Percentiles rank a stretch among this genome's conserved stretches.
Evolutionary conservation across 2,888 invertebrate genomes (phyloP).

Genomic region (Pyrrhia umbra): DNA sequence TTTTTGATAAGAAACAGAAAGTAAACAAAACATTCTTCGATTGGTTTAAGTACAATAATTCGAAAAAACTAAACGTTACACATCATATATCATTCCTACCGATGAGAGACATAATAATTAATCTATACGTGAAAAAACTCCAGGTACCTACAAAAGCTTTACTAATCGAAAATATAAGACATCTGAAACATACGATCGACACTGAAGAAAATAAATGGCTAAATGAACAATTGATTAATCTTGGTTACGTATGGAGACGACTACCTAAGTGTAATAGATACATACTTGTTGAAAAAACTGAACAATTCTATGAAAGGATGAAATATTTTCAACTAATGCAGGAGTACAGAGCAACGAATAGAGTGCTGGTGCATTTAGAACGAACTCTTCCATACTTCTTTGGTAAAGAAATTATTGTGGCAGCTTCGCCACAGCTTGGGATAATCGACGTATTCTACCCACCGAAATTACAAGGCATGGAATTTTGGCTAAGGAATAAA

Average conservation of each 20-base stretch:
- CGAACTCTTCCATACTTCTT: not conserved
- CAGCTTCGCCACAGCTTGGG: conserved; percentile 33
- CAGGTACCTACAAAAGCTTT: conserved; percentile 25
- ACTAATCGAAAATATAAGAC: conserved; percentile 2
- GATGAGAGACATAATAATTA: conserved; percentile 17
- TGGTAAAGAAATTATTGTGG: not conserved
- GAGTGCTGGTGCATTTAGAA: conserved; percentile 42
- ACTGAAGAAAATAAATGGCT: not conserved
- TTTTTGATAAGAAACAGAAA: not conserved
- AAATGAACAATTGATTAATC: conserved; percentile 19
- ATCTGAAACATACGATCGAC: no score
- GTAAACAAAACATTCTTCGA: conserved; percentile 26
- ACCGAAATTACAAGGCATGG: not conserved
- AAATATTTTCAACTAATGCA: conserved; percentile 57
- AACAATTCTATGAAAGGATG: conserved; percentile 47
- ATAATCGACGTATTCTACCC: conserved; percentile 19
- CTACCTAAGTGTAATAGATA: conserved; percentile 48
- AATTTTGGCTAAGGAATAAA: conserved; percentile 18
- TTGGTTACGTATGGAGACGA: conserved; percentile 58
- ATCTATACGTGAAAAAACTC: conserved; percentile 22
- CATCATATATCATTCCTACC: conserved; percentile 2
- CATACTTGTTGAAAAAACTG: conserved; percentile 59
- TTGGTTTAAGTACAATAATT: not conserved
- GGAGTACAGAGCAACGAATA: conserved; percentile 43
- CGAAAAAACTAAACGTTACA: fast-evolving